Percentiles rank a stretch among this genome's conserved stretches.
Evolutionary conservation across 2,888 invertebrate species (phyloP).

Genomic region (Pediacus dermestoides): DNA sequence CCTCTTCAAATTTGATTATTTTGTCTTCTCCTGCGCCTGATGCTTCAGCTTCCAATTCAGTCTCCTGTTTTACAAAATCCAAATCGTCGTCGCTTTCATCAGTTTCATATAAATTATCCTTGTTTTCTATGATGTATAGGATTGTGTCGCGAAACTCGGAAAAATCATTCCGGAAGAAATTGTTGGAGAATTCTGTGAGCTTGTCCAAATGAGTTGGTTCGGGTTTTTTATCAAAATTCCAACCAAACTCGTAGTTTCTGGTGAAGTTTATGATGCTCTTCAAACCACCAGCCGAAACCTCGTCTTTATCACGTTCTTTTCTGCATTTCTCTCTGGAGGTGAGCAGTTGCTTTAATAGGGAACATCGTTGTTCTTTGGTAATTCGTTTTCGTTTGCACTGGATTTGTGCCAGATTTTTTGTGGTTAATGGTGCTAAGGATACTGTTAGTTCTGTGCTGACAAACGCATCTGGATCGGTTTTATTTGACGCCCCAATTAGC

Average conservation of each 20-base stretch:
- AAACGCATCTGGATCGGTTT: constrained; percentile 30
- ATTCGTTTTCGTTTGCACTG: constrained; percentile 41
- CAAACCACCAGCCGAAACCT: constrained; percentile 33
- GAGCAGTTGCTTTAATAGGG: constrained; percentile 42
- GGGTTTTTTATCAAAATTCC: constrained; percentile 36
- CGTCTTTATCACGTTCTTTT: constrained; percentile 25
- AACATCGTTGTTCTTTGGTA: constrained; percentile 46
- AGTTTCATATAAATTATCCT: constrained; percentile 31
- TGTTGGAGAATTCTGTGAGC: constrained; percentile 42
- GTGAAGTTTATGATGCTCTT: constrained; percentile 45
- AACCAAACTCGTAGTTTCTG: constrained; percentile 44
- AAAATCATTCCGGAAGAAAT: constrained; percentile 45
- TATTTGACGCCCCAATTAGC: constrained; percentile 33
- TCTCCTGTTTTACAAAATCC: constrained; percentile 23
- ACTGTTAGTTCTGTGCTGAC: constrained; percentile 40
- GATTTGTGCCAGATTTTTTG: too few species aligned
- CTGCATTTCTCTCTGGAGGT: constrained; percentile 27
- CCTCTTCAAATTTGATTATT: constrained; percentile 38
- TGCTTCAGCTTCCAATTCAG: constrained; percentile 12
- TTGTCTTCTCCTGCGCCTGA: constrained; percentile 19
- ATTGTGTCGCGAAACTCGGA: constrained; percentile 43
- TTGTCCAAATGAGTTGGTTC: constrained; percentile 42
- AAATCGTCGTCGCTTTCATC: constrained; percentile 37
- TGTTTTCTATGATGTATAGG: constrained; percentile 38
- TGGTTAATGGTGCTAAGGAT: constrained; percentile 32